Evolutionary conservation across 2,888 invertebrate species (phyloP).

Genomic region (Eupithecia inturbata): DNA sequence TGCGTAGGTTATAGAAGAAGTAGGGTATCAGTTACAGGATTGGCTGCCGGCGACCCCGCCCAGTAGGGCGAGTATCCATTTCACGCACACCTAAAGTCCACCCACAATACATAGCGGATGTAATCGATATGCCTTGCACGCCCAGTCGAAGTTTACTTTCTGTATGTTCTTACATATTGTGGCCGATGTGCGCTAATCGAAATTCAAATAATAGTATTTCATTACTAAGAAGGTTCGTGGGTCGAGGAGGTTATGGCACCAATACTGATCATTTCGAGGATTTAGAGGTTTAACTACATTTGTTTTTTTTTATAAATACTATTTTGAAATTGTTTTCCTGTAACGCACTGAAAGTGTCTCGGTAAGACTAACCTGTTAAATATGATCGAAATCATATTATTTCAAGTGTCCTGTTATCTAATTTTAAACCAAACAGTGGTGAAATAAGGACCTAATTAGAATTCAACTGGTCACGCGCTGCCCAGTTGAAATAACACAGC

Average conservation of each 20-base stretch:
- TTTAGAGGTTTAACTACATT: too few relatives aligned
- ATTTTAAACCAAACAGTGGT: slow-evolving; percentile 33
- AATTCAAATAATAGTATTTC: not conserved
- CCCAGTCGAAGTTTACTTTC: slow-evolving; percentile 49
- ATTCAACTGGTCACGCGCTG: slow-evolving; percentile 68
- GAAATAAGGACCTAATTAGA: slow-evolving; percentile 58
- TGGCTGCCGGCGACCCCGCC: slow-evolving; percentile 78
- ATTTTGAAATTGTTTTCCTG: too few relatives aligned
- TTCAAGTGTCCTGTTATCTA: not conserved
- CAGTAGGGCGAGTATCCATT: slow-evolving; percentile 74
- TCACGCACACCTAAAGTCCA: slow-evolving; percentile 75
- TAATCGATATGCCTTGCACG: slow-evolving; percentile 60
- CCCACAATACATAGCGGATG: slow-evolving; percentile 65
- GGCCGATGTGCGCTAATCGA: not conserved
- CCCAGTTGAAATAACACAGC: slow-evolving; percentile 83
- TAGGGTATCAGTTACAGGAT: slow-evolving; percentile 83
- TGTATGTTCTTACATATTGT: slow-evolving; percentile 9
- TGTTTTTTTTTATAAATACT: too few relatives aligned
- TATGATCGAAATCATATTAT: not conserved
- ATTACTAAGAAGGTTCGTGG: not conserved
- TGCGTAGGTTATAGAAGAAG: slow-evolving; percentile 65
- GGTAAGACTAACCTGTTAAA: not conserved
- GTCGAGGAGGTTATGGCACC: not conserved
- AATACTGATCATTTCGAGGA: not conserved
- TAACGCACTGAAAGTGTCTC: not conserved